phyloP scores from a whole-genome alignment of 2,113 vertebrate genomes.

The Argyrosomus japonicus region DNA sequence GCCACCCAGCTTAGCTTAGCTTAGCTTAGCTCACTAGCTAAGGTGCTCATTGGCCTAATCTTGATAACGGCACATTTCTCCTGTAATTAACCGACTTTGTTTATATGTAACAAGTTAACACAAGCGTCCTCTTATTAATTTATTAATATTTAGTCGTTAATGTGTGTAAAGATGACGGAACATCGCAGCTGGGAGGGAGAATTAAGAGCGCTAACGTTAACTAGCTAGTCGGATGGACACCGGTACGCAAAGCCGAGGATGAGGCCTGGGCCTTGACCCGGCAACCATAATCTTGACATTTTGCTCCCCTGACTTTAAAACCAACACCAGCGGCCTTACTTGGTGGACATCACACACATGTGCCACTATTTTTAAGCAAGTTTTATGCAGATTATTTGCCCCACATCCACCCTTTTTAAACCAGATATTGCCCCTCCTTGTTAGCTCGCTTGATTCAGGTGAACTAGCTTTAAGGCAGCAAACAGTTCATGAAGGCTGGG shows the following conservation, averaged over 20 bases:
- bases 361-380: background rate
- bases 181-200: background rate
- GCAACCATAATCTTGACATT: slow-evolving; percentile 10
- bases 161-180: background rate
- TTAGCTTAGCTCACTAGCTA: slow-evolving; percentile 31
- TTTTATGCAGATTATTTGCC: background rate
- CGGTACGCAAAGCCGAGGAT: slow-evolving; percentile 58
- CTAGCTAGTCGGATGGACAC: slow-evolving; percentile 60
- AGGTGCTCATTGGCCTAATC: slow-evolving; percentile 25
- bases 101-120: background rate
- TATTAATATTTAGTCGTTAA: background rate
- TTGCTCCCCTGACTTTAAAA: too few species aligned
- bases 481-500: background rate
- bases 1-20: slow-evolving; percentile 4
- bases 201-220: slow-evolving; percentile 50
- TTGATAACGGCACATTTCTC: background rate
- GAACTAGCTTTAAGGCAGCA: slow-evolving; percentile 44
- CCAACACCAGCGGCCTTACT: rapidly evolving
- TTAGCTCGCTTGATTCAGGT: slow-evolving; percentile 63
- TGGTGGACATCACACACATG: too few species aligned
- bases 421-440: slow-evolving; percentile 69
- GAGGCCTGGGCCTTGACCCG: slow-evolving; percentile 56
- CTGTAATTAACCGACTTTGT: background rate
- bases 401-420: slow-evolving; percentile 27
- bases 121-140: rapidly evolving